phyloP scores from a whole-genome alignment of 2,113 vertebrate genomes.

The Aspidoscelis tigris region DNA sequence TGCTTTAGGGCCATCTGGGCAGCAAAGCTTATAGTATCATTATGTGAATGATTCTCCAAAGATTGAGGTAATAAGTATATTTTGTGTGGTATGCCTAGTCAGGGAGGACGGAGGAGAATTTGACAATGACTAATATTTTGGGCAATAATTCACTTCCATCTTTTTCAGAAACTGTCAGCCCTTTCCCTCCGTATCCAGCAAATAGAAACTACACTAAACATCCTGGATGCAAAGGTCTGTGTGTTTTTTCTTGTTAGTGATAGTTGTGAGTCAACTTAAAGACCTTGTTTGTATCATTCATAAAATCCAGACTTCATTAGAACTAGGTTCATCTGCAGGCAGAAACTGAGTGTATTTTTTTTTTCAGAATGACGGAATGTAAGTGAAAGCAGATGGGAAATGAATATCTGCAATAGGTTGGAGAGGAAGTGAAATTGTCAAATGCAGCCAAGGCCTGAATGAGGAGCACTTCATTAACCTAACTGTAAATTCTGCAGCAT shows the following conservation, averaged over 20 bases:
- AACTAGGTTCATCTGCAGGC: slow-evolving; percentile 11
- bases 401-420: neutral
- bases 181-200: slow-evolving; percentile 96
- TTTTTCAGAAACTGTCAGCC: slow-evolving; percentile 88
- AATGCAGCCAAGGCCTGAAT: neutral
- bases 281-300: neutral
- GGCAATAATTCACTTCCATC: slow-evolving; percentile 57
- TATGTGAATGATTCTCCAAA: slow-evolving; percentile 3
- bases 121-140: neutral
- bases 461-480: neutral
- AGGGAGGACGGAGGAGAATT: neutral
- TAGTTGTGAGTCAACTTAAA: neutral
- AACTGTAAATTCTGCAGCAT: neutral
- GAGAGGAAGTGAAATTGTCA: neutral
- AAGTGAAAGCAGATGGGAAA: neutral
- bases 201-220: slow-evolving; percentile 96
- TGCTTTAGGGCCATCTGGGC: neutral
- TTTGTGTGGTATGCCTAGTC: neutral
- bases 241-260: slow-evolving; percentile 22
- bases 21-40: neutral
- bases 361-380: slow-evolving; percentile 14
- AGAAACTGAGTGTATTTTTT: slow-evolving; percentile 4
- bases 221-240: slow-evolving; percentile 97
- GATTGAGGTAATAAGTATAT: slow-evolving; percentile 23
- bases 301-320: neutral